Evolutionary conservation across 2,113 vertebrate genomes (phyloP).

Genomic region (Aythya baeri): DNA sequence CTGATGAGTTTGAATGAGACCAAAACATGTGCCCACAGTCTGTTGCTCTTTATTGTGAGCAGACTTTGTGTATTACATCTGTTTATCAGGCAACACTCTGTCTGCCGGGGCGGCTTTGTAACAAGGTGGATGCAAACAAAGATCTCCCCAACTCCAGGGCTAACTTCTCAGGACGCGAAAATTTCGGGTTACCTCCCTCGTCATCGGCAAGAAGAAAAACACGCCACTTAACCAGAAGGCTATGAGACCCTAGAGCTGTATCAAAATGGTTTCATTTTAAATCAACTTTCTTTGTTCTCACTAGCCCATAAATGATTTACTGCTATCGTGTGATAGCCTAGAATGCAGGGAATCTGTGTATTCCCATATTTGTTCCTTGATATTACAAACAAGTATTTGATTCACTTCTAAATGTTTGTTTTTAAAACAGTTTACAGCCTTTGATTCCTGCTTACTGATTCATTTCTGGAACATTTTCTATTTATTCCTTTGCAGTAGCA

Average conservation of each 20-base stretch:
- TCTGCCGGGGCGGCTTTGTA: slow-evolving; percentile 69
- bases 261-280: slow-evolving; percentile 42
- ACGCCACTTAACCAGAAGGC: not conserved
- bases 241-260: not conserved
- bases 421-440: slow-evolving; percentile 67
- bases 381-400: slow-evolving; percentile 71
- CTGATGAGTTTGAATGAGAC: slow-evolving; percentile 73
- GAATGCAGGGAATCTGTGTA: slow-evolving; percentile 61
- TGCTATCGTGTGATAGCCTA: slow-evolving; percentile 63
- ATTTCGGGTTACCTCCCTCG: not conserved
- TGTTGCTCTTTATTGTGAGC: slow-evolving; percentile 75
- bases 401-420: slow-evolving; percentile 69
- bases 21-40: slow-evolving; percentile 76
- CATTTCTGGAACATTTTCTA: slow-evolving; percentile 69
- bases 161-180: slow-evolving; percentile 39
- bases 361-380: slow-evolving; percentile 63
- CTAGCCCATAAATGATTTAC: slow-evolving; percentile 62
- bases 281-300: slow-evolving; percentile 69
- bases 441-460: slow-evolving; percentile 73
- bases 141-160: slow-evolving; percentile 27
- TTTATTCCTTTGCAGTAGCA: slow-evolving; percentile 69
- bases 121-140: slow-evolving; percentile 63
- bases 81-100: slow-evolving; percentile 75
- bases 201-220: not conserved
- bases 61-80: slow-evolving; percentile 77